Evolutionary conservation across 2,113 vertebrate genomes (phyloP), one percentile per base, ranked within the genome.

Genomic region (Polypterus bichir): DNA sequence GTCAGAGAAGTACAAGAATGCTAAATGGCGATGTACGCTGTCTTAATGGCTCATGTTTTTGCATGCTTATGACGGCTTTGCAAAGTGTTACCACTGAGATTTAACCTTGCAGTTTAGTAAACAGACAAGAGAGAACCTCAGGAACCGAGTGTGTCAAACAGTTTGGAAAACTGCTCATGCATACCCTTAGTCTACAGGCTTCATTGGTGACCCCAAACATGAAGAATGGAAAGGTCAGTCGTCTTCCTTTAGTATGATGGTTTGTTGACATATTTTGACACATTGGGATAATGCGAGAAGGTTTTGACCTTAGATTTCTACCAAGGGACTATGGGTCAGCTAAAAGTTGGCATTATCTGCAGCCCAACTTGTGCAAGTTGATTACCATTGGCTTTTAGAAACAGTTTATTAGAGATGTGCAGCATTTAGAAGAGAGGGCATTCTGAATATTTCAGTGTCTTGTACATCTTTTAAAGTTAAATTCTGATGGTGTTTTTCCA

Each of bases 201-300:
- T 70, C 78, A 70, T 73, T 63, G 62, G 68, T 68, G 75, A 76
- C 73, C 78, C 76, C 76, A 80, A 75, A 84, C 71, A 64, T 68
- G 70, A 75, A 77, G 79, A 81, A 75, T 76, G 65, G 69, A 89
- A 91, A 89, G 86, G 84, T 87, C 82, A 79, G 79, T 81, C 74
- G 79, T 83, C 79, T 81, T 79, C 81, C 76, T 79, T 71, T 66
- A 57, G 69, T 72, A 56, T 85, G 83, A 86, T 82, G 81, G 80
- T 76, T 83, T 81, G 81, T 85, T 91, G 90, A 88, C 78, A 78
- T 86, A 81, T 86, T 88, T 84, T 91, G 89, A 93, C 82, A 88
- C 69, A 58, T 65, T 69, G 68, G 64, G 75, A 76, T 73, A 84
- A 74, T 66, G 71, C 79, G 79, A 67, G 79, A 79, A 85, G 79